These are phyloP conservation scores for Carettochelys insculpta DNA, from an alignment of 2,113 vertebrate species.

Conservation along the genomic window DNA sequence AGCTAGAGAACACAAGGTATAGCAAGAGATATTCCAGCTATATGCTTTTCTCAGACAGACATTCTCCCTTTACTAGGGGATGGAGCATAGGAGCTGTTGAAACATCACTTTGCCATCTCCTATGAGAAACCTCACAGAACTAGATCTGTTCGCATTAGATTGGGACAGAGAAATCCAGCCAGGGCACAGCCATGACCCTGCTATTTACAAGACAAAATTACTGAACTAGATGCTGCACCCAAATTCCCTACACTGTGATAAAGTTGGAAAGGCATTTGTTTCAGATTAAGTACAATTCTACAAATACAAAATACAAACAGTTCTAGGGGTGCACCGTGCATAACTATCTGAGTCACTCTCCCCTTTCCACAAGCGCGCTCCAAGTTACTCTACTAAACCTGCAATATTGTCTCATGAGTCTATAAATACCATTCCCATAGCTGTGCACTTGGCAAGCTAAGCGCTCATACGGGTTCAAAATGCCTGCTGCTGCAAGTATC, in stretches of 20 bases:
- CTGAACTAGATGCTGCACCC: background rate
- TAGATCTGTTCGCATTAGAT: fast-evolving
- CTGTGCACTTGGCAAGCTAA: constrained; percentile 14
- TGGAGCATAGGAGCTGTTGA: background rate
- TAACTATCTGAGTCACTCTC: background rate
- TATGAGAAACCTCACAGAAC: background rate
- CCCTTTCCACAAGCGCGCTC: background rate
- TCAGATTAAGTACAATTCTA: background rate
- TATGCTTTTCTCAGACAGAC: background rate
- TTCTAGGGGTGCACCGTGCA: background rate
- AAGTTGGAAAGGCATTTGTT: background rate
- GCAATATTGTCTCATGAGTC: background rate
- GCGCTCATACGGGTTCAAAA: constrained; percentile 11
- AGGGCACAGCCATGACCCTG: background rate
- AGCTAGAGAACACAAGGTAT: background rate
- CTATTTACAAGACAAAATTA: background rate
- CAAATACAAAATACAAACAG: too few relatives aligned
- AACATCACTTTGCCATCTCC: background rate
- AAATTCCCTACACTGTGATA: background rate
- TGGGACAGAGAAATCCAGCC: fast-evolving
- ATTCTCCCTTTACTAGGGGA: background rate
- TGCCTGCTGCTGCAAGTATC: background rate
- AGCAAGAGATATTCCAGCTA: background rate
- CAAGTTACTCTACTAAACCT: background rate
- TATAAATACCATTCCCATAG: background rate